Evolutionary conservation across 2,888 invertebrate genomes (phyloP), one percentile per base, ranked within the genome.

Genomic region (Herminia tarsipennalis): DNA sequence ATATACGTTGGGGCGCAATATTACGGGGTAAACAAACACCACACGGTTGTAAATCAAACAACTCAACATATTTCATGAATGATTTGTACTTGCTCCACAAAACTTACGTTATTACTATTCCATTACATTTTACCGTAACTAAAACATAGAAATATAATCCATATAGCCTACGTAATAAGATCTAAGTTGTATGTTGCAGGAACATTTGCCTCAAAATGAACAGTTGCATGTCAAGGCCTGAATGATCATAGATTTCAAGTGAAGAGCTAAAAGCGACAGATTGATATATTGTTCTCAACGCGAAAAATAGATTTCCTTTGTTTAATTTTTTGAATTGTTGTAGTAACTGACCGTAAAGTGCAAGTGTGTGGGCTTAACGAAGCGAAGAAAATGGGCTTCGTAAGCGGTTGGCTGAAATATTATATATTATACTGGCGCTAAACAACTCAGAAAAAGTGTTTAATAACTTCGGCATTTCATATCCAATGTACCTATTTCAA

Each of bases 21-120:
- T 58, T 56, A 47, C 29, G 29, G 37, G 48, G 65, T 70, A 76
- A 79, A 76, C 70, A 76, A 55, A 67, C 52, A 40, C 51, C 58
- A 50, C 45, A 56, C 48, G 48, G 62, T 63, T 71, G 73, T 79
- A 78, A 81, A 78, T 79, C 74, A 74, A 63, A 66, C 56, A 66
- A 59, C 65, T 70, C 73, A 73, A 76, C 73, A 78, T 72, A 75
- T 76, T 78, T 77, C 81, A 76, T 78, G 78, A 79, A 81, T 81
- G 83, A 83, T 84, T 84, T 83, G 83, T 84, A 79, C 75, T 77
- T 73, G 78, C 59, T 68, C 73, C 73, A 77, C 73, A 77, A 76
- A 72, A 60, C 67, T 57, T 55, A 37, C 36, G 57, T 72, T 66
- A 60, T 66, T 51, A 66, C 65, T 44, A 59, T 37, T 32, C 56